Percentiles rank a stretch among this genome's conserved stretches.
phyloP scores from a whole-genome alignment of 2,888 invertebrate species.

The Masnerella sp. region DNA sequence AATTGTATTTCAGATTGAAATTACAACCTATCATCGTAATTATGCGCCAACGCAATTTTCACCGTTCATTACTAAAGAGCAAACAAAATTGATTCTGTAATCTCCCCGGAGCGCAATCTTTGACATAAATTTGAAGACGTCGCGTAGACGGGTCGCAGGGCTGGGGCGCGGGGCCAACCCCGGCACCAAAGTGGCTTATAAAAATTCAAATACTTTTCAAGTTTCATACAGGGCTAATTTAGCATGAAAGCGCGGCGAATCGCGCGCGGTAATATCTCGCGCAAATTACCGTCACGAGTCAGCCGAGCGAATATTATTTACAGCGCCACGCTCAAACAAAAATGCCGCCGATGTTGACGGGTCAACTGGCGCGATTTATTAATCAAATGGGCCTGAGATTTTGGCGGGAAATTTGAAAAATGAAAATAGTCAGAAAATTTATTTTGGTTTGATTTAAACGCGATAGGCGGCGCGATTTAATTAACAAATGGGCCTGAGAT shows the following conservation, averaged over 20 bases:
- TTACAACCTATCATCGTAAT: conserved; percentile 19
- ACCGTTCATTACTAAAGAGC: conserved; percentile 24
- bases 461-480: too few relatives aligned
- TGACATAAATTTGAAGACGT: conserved; percentile 42
- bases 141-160: conserved; percentile 19
- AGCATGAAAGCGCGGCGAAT: conserved; percentile 4
- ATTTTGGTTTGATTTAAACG: too few relatives aligned
- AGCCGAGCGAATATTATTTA: conserved; percentile 7
- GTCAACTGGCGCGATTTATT: conserved; percentile 25
- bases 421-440: too few relatives aligned
- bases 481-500: conserved; percentile 60
- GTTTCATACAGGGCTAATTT: conserved; percentile 23
- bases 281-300: conserved; percentile 10
- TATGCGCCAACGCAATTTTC: conserved; percentile 24
- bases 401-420: conserved; percentile 57
- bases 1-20: too few relatives aligned
- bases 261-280: not conserved
- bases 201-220: conserved; percentile 44
- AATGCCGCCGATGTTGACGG: conserved; percentile 12
- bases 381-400: conserved; percentile 60
- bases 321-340: not conserved
- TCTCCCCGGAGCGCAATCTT: conserved; percentile 27
- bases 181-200: conserved; percentile 38
- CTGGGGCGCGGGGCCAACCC: conserved; percentile 28
- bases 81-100: conserved; percentile 44